Evolutionary conservation across 2,888 invertebrate species (phyloP).

Genomic region (Beris morrisii): DNA sequence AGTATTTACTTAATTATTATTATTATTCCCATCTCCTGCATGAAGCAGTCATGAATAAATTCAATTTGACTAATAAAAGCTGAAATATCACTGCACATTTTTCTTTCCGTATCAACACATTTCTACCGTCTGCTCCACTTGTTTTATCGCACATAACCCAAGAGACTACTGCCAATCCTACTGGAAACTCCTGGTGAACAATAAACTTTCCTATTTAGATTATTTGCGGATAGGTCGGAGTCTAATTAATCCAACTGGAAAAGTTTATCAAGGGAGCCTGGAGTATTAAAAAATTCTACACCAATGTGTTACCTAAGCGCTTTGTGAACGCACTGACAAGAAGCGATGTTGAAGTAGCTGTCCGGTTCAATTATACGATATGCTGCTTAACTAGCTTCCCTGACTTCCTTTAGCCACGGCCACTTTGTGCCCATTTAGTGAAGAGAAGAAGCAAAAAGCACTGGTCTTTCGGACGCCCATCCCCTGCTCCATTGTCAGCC

Average conservation of each 20-base stretch:
- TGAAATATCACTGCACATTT: too few species aligned
- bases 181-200: background rate
- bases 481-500: background rate
- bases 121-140: too few species aligned
- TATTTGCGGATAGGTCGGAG: slow-evolving; percentile 11
- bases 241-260: slow-evolving; percentile 35
- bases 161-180: too few species aligned
- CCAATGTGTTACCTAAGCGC: slow-evolving; percentile 32
- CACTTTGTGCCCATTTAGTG: slow-evolving; percentile 32
- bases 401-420: background rate
- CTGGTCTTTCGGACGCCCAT: background rate
- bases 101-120: too few species aligned
- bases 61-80: too few species aligned
- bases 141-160: too few species aligned
- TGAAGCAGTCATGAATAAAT: too few species aligned
- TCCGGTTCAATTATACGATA: slow-evolving; percentile 32
- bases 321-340: background rate
- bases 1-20: too few species aligned
- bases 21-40: too few species aligned
- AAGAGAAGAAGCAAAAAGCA: slow-evolving; percentile 4
- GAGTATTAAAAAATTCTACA: slow-evolving; percentile 33
- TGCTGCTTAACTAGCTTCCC: slow-evolving; percentile 13
- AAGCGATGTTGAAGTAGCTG: slow-evolving; percentile 16
- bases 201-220: slow-evolving; percentile 17
- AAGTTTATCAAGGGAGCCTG: slow-evolving; percentile 33